Evolutionary conservation across 2,888 invertebrate species (phyloP).

Genomic region (Chesias legatella): DNA sequence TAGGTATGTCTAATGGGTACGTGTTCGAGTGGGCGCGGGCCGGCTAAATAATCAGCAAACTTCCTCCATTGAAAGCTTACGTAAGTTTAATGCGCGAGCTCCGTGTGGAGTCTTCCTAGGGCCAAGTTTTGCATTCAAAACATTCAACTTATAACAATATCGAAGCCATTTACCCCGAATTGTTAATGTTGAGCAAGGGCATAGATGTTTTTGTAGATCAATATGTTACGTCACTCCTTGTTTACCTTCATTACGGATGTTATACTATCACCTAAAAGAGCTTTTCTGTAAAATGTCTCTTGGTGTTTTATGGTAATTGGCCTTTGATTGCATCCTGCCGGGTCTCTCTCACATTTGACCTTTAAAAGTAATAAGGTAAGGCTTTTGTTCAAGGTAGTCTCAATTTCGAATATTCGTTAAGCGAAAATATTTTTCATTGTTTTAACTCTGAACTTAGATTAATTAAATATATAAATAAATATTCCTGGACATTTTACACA

Average conservation of each 20-base stretch:
- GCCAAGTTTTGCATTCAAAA: conserved; percentile 30
- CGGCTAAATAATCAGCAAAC: conserved; percentile 53
- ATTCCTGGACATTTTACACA: no score
- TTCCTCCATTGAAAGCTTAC: conserved; percentile 50
- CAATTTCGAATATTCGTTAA: no score
- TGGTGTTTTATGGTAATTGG: conserved; percentile 30
- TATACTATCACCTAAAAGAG: conserved; percentile 8
- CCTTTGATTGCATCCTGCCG: conserved; percentile 24
- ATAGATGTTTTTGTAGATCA: no score
- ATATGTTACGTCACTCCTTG: conserved; percentile 1
- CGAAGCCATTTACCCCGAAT: conserved; percentile 2
- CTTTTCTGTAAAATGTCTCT: conserved; percentile 23
- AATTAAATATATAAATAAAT: no score
- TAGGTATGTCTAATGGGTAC: conserved; percentile 28
- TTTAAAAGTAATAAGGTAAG: conserved; percentile 16
- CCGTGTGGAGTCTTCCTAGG: conserved; percentile 44
- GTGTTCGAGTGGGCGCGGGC: conserved; percentile 46
- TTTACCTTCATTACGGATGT: conserved; percentile 7
- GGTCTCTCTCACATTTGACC: conserved; percentile 26
- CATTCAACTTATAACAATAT: conserved; percentile 5
- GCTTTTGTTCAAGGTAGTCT: background rate
- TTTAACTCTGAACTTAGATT: no score
- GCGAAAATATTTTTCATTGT: no score
- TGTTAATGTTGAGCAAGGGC: no score
- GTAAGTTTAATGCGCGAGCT: conserved; percentile 45